Conservation (phyloP, 2,113 vertebrate species). For the Stegastes partitus region DNA sequence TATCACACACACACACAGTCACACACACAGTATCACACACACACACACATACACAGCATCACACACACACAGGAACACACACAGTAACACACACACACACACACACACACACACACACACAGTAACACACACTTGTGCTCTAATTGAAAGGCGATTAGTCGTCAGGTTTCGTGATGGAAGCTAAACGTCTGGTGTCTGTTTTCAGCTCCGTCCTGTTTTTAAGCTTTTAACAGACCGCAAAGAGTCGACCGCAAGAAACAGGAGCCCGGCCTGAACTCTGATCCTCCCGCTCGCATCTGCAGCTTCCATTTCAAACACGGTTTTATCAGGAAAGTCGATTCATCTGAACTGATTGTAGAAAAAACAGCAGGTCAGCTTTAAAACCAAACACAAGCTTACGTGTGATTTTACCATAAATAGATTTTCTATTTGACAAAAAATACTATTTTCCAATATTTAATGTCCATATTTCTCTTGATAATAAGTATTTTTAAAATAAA, state of each 20-base stretch:
- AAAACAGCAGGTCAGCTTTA: too few relatives aligned
- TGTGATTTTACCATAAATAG: too few relatives aligned
- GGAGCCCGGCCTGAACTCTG: slow-evolving; percentile 67
- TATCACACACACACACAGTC: slow-evolving; percentile 37
- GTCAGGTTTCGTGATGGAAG: slow-evolving; percentile 81
- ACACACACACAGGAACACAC: slow-evolving; percentile 32
- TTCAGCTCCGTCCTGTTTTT: slow-evolving; percentile 71
- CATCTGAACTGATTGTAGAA: too few relatives aligned
- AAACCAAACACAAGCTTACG: too few relatives aligned
- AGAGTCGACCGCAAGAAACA: slow-evolving; percentile 70
- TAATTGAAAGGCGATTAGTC: slow-evolving; percentile 86
- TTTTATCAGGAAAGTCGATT: too few relatives aligned
- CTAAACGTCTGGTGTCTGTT: slow-evolving; percentile 77
- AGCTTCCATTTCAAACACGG: too few relatives aligned
- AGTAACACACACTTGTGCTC: slow-evolving; percentile 64
- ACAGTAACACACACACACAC: slow-evolving; percentile 28
- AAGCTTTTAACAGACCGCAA: slow-evolving; percentile 80
- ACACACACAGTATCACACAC: slow-evolving; percentile 26
- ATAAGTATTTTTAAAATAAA: too few relatives aligned
- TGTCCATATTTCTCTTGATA: too few relatives aligned
- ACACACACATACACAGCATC: slow-evolving; percentile 38
- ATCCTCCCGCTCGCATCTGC: slow-evolving; percentile 13
- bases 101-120: slow-evolving; percentile 32
- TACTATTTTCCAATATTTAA: too few relatives aligned
- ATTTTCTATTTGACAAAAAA: too few relatives aligned